Conservation (phyloP, 2,797 vertebrate genomes). For the Crocidura indochinensis region DNA sequence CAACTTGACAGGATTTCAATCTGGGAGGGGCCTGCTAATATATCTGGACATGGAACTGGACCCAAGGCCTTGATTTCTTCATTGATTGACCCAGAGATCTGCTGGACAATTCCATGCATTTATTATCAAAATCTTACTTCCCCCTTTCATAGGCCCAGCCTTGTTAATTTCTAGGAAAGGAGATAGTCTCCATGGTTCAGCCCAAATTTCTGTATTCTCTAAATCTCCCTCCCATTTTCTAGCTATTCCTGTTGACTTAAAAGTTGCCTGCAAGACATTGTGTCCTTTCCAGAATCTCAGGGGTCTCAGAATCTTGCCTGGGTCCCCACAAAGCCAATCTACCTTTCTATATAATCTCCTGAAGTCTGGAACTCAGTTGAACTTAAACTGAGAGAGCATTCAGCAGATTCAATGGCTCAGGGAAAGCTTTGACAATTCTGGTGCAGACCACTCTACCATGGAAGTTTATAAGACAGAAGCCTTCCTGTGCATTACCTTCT, state of each 20-base stretch:
- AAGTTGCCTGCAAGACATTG: background rate
- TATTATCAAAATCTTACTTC: background rate
- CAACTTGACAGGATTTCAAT: background rate
- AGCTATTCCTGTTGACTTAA: slow-evolving; percentile 13
- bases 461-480: background rate
- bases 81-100: background rate
- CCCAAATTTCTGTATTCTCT: background rate
- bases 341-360: background rate
- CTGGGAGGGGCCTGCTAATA: background rate
- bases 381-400: slow-evolving; percentile 41
- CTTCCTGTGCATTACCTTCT: background rate
- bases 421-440: background rate
- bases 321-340: background rate
- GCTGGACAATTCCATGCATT: background rate
- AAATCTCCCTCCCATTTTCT: background rate
- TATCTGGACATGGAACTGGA: background rate
- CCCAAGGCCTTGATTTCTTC: background rate
- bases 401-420: slow-evolving; percentile 17
- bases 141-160: background rate
- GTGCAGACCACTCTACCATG: background rate
- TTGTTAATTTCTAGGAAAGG: background rate
- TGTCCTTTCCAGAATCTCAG: background rate
- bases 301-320: background rate
- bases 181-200: background rate
- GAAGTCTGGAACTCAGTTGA: slow-evolving; percentile 10